These are phyloP conservation scores for Drosophila mayri DNA, from an alignment of 1,140 invertebrate species.

Conservation along the genomic window DNA sequence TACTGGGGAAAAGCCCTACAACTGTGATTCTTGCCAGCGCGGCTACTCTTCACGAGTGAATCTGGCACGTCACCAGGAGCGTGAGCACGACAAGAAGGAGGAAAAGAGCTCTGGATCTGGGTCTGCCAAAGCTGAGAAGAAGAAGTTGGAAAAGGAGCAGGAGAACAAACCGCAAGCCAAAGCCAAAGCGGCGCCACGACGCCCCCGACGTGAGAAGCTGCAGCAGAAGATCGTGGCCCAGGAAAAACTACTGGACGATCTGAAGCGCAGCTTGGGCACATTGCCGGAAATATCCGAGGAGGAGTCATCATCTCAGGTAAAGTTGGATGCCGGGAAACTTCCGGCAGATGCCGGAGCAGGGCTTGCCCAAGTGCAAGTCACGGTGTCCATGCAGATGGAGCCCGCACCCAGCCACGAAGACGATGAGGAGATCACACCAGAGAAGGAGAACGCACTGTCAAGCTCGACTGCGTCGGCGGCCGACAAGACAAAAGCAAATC, in stretches of 20 bases:
- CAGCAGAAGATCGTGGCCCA: conserved; percentile 68
- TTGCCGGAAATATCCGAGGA: conserved; percentile 62
- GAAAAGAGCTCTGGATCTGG: conserved; percentile 4
- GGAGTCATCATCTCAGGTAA: conserved; percentile 15
- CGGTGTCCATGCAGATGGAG: conserved; percentile 78
- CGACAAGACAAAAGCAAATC: conserved; percentile 64
- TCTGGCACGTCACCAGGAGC: conserved; percentile 71
- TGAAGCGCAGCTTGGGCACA: conserved; percentile 55
- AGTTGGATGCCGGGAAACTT: conserved; percentile 18
- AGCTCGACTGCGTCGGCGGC: conserved; percentile 26
- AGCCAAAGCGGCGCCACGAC: conserved; percentile 24
- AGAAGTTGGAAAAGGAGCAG: not conserved
- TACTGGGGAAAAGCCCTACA: conserved; percentile 86
- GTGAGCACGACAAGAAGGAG: conserved; percentile 54
- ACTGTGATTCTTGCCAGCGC: conserved; percentile 65
- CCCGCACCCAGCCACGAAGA: conserved; percentile 40
- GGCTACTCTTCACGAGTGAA: conserved; percentile 77
- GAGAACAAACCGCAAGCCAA: conserved; percentile 20
- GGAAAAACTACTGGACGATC: conserved; percentile 55
- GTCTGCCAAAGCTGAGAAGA: conserved; percentile 1
- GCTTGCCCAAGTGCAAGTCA: conserved; percentile 67
- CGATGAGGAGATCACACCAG: conserved; percentile 60
- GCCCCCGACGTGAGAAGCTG: conserved; percentile 65
- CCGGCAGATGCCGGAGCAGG: conserved; percentile 68
- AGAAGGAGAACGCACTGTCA: conserved; percentile 71